These are phyloP conservation scores for Drosophila carrolli DNA, from an alignment of 1,140 invertebrate species.

Conservation along the genomic window DNA sequence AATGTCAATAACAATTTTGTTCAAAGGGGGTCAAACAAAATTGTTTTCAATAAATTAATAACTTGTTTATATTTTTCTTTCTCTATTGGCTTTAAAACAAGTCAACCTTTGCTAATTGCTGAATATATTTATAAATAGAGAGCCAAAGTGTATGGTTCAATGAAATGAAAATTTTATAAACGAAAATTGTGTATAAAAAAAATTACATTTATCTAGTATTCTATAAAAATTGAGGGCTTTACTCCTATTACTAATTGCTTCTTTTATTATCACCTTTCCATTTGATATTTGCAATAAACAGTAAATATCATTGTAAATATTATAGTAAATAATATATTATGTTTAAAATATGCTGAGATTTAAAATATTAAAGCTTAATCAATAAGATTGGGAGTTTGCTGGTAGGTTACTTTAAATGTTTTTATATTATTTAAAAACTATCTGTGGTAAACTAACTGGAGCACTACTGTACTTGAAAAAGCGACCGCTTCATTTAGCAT, in stretches of 20 bases:
- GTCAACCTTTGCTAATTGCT: not conserved
- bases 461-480: conserved; percentile 7
- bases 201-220: no score
- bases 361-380: no score
- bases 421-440: not conserved
- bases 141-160: not conserved
- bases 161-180: not conserved
- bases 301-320: no score
- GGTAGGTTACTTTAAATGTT: no score
- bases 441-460: not conserved
- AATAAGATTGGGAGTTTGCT: no score
- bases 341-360: no score
- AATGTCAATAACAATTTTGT: not conserved
- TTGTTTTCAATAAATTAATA: not conserved
- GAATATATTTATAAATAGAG: not conserved
- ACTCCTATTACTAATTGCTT: no score
- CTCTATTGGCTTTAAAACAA: not conserved
- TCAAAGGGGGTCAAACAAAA: not conserved
- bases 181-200: no score
- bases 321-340: no score
- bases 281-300: no score
- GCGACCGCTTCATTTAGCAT: conserved; percentile 24
- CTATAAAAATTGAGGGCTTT: no score
- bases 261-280: no score
- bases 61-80: not conserved